Evolutionary conservation across 2,888 invertebrate genomes (phyloP).

Genomic region (Aricia artaxerxes): DNA sequence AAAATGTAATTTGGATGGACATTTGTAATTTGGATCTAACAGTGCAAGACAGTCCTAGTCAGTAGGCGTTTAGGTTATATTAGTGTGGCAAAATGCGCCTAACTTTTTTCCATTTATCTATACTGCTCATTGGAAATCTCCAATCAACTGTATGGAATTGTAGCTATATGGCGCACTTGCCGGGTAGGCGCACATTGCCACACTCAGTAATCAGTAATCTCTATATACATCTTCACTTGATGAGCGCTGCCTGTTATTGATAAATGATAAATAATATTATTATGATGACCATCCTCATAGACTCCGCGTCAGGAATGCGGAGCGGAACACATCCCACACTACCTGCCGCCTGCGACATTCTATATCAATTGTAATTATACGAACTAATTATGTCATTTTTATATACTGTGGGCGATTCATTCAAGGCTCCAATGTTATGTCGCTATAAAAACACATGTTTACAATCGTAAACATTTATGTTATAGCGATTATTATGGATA

Average conservation of each 20-base stretch:
- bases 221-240: not conserved
- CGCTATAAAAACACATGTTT: conserved; percentile 17
- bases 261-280: no score
- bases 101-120: no score
- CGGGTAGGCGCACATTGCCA: no score
- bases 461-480: conserved; percentile 8
- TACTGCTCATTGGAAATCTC: no score
- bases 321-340: conserved; percentile 24
- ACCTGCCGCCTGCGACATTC: not conserved
- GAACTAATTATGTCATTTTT: conserved; percentile 30
- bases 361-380: conserved; percentile 21
- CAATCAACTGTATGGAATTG: no score
- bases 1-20: no score
- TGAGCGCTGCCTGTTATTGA: not conserved
- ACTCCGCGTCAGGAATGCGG: not conserved
- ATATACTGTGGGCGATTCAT: conserved; percentile 21
- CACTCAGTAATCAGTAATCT: no score
- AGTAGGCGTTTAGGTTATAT: no score
- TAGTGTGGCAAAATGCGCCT: no score
- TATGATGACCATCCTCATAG: not conserved
- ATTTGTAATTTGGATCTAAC: no score
- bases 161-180: no score
- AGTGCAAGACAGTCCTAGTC: no score
- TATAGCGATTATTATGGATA: not conserved
- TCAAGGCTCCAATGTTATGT: not conserved